Base-by-base conservation (phyloP, 2,888 invertebrate genomes). In the Pandemis cinnamomeana region DNA sequence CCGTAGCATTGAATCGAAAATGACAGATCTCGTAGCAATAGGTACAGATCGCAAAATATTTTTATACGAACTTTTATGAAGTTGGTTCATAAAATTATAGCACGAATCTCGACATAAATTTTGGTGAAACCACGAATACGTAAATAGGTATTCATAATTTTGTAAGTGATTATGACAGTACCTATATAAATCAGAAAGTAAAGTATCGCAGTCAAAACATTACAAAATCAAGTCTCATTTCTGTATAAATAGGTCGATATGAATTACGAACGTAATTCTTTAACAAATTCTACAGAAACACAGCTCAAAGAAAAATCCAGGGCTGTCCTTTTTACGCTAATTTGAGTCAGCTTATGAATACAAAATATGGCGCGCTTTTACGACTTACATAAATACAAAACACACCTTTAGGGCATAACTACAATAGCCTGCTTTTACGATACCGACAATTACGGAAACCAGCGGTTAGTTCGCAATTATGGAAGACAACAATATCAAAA, bases 261-360 rank as follows among this genome's bases (percentile, higher is more conserved):
- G 7, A 53, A 15, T 15, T n/a, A 6, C 48, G 7, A 15, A 53
- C n/a, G n/a, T 15, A 15, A 2, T 15, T 15, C 53, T 53, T 53
- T 53, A 53, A 53, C 15, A 15, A n/a, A n/a, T 15, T 6, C n/a
- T 36, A 8, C 53, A 53, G n/a, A 53, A 53, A 53, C 7, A 53
- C 5, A 15, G 15, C n/a, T 53, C 27, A 58, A 58, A 10, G 58
- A 11, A 27, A 15, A 58, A 8, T 10, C 58, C 10, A 27, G 27
- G 4, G 8, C 11, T 27, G 11, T 27, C 58, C n/a, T 58, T 58
- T 58, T 20, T 58, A 58, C 58, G n/a, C 10, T 27, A 27, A 58
- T 58, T 58, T 58, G 58, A 58, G 58, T 27, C n/a, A 53, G 53
- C 27, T 58, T 58, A 58, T 58, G 27, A 58, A 58, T 58, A 58